A percentile compares a stretch with the other conserved stretches of the same genome.
Conservation (phyloP, 2,113 vertebrate species). For the Carassius auratus region DNA sequence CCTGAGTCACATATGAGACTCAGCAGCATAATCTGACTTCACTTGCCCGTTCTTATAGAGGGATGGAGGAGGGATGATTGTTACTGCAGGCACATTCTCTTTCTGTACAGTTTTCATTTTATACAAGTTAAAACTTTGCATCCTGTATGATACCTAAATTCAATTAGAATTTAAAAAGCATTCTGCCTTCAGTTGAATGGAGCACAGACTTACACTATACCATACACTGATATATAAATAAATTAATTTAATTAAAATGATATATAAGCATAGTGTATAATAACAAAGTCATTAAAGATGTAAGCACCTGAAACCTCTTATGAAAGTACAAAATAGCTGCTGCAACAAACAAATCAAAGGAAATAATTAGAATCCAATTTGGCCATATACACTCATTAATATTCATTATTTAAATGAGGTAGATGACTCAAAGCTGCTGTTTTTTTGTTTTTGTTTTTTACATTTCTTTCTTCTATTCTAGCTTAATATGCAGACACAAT, state of each 20-base stretch:
- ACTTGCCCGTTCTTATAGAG: background rate
- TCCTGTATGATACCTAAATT: background rate
- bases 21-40: constrained; percentile 11
- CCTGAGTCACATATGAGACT: background rate
- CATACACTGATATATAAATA: background rate
- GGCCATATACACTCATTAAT: background rate
- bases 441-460: background rate
- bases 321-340: constrained; percentile 1
- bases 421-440: background rate
- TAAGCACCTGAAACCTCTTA: background rate
- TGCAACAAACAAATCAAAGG: constrained; percentile 8
- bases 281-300: background rate
- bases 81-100: background rate
- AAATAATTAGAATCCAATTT: constrained; percentile 1
- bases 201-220: background rate
- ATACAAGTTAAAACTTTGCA: background rate
- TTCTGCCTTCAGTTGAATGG: background rate
- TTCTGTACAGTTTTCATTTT: background rate
- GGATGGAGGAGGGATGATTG: background rate
- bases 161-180: background rate
- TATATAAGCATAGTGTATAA: background rate
- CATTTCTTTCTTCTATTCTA: background rate
- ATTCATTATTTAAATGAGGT: background rate
- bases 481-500: background rate
- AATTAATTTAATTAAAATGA: background rate